Evolutionary conservation across 2,888 invertebrate genomes (phyloP), one percentile per base, ranked within the genome.

Genomic region (Epinotia bilunana): DNA sequence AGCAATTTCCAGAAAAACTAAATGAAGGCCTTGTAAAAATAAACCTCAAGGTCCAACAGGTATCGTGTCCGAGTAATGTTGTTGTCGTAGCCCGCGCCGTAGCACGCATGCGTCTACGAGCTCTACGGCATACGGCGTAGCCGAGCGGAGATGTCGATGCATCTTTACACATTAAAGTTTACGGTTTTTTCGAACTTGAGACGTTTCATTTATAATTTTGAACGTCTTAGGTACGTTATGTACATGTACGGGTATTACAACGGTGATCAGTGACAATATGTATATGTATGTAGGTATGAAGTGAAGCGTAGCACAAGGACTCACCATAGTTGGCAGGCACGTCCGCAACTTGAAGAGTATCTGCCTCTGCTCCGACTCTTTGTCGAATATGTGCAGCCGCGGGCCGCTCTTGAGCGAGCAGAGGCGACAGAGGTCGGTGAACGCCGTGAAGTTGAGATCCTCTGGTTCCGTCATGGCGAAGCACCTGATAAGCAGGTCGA

Each of bases 301-400:
- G 69, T 77, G 33, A 67, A 53, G 74, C 78, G 68, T 70, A 77
- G 78, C 77, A 76, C 78, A 78, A 77, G 76, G 79, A 94, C 95
- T 95, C 89, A 96, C 96, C 95, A 95, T 95, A 87, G 95, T 95
- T 76, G 96, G 96, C 87, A 96, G 92, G 84, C 96, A 95, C 82
- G 96, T 95, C 84, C 96, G 95, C 85, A 96, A 94, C 87, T 96
- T 96, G 87, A 96, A 96, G 76, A 96, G 92, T 80, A 96, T 92
- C 90, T 96, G 96, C 81, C 96, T 92, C 87, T 96, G 96, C 86
- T 96, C 96, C 71, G 96, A 95, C 87, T 96, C 96, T 87, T 96
- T 96, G 86, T 96, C 96, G 87, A 96, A 96, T 85, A 96, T 95
- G 87, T 96, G 95, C 81, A 96, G 94, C 87, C 96, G 94, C 81